Conservation (phyloP, 2,113 vertebrate species). For the Lagenorhynchus albirostris region DNA sequence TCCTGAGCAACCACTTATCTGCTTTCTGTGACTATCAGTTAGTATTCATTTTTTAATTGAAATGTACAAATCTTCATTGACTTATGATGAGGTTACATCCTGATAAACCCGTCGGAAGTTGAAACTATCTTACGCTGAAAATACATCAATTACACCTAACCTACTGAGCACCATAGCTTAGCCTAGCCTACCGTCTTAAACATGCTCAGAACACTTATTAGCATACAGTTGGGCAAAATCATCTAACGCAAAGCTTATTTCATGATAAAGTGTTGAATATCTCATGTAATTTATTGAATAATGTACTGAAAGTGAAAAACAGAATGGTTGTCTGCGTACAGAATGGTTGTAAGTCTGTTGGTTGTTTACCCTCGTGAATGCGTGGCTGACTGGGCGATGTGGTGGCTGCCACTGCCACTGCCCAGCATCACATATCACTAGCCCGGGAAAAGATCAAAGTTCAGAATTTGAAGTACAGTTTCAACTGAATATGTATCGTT, state of each 20-base stretch:
- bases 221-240: not conserved
- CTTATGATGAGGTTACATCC: not conserved
- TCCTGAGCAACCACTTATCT: not conserved
- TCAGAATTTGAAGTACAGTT: not conserved
- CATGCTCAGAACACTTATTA: not conserved
- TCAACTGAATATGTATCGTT: not conserved
- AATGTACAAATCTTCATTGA: not conserved
- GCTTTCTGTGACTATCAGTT: conserved; percentile 12
- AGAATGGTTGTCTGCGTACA: not conserved
- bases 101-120: not conserved
- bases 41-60: not conserved
- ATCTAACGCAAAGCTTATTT: not conserved
- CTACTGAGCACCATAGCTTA: not conserved
- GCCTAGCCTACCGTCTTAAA: not conserved
- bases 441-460: not conserved
- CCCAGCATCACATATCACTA: too few relatives aligned
- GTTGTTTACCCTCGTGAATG: not conserved
- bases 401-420: too few relatives aligned
- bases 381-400: too few relatives aligned
- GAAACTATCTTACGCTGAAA: not conserved
- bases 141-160: not conserved
- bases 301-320: not conserved
- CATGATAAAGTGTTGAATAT: not conserved
- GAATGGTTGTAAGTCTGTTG: not conserved
- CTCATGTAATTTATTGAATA: not conserved